Base-by-base conservation (phyloP, 2,113 vertebrate species). In the Vidua macroura region DNA sequence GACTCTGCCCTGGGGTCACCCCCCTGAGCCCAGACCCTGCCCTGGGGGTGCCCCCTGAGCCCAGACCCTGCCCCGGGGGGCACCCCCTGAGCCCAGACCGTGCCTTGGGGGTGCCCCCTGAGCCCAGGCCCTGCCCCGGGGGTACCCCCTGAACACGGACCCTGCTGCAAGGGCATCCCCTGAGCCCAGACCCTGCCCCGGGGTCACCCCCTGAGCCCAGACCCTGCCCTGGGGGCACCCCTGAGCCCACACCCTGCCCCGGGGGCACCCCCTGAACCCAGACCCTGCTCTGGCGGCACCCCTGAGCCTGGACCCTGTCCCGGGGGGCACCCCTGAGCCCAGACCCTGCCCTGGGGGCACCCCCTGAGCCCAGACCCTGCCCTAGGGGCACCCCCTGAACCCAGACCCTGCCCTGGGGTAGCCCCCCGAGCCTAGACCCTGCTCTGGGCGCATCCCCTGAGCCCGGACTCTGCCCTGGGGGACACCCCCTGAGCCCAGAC, bases 401-500 rank as follows among this genome's bases (percentile, higher is more conserved):
- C 4, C 1, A 0, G 8, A 25, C 35, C 39, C 74, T 62, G 48
- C 21, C 27, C 60, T 35, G 35, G 3, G 7, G 5, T n/a, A n/a
- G n/a, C n/a, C n/a, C n/a, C n/a, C n/a, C n/a, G 68, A 83, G 7
- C 46, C 3, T 1, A 0, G 13, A 4, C 46, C 16, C 75, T 66
- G 70, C 24, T n/a, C 62, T 20, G 46, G 46, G 55, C 24, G 11
- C 4, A 5, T 31, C 18, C 8, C 3, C 0, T n/a, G 9, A n/a
- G 11, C 52, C 52, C 17, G 2, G 28, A 31, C 30, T 11, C 12
- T 55, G 7, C 53, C 7, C 20, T n/a, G n/a, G n/a, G n/a, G n/a
- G n/a, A n/a, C 35, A 7, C 27, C 9, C 3, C 1, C 75, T 60
- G 60, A 85, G 5, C 44, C 2, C 2, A 0, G 13, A 3, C 39